Evolutionary conservation across 2,797 vertebrate genomes (phyloP).

Genomic region (Danio tinwini): DNA sequence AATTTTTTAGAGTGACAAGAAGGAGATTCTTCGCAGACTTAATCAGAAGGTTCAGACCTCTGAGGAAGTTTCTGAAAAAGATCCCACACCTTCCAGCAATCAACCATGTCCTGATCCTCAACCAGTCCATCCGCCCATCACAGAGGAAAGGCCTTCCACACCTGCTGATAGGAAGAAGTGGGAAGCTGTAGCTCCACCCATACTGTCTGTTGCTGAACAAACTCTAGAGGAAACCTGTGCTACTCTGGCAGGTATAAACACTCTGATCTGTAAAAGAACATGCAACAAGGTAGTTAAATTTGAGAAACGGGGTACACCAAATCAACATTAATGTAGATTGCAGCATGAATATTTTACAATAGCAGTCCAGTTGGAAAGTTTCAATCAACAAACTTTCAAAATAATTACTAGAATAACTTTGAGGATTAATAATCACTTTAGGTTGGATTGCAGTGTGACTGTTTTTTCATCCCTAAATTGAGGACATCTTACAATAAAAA

Average conservation of each 20-base stretch:
- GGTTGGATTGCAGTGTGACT: neutral
- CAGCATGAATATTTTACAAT: too few relatives aligned
- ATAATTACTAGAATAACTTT: too few relatives aligned
- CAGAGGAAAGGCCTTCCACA: conserved; percentile 68
- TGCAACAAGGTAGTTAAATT: neutral
- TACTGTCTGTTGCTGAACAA: conserved; percentile 83
- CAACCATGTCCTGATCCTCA: conserved; percentile 46
- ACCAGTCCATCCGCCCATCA: conserved; percentile 45
- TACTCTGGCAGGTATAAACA: conserved; percentile 48
- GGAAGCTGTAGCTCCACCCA: conserved; percentile 82
- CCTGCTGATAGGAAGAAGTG: conserved; percentile 89
- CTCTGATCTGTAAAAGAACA: neutral
- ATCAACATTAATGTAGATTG: too few relatives aligned
- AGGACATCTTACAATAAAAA: neutral
- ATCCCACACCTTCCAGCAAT: conserved; percentile 37
- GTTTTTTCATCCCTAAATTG: neutral
- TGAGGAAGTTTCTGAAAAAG: conserved; percentile 63
- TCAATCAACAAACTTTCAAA: too few relatives aligned
- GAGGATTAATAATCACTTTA: neutral
- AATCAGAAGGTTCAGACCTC: conserved; percentile 87
- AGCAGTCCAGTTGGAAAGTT: too few relatives aligned
- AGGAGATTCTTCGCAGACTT: conserved; percentile 89
- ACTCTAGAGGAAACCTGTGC: conserved; percentile 83
- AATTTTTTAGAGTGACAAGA: conserved; percentile 85
- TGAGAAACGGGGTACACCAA: too few relatives aligned